Evolutionary conservation across 1,140 invertebrate genomes (phyloP).

Genomic region (Scaptomyza hsui): DNA sequence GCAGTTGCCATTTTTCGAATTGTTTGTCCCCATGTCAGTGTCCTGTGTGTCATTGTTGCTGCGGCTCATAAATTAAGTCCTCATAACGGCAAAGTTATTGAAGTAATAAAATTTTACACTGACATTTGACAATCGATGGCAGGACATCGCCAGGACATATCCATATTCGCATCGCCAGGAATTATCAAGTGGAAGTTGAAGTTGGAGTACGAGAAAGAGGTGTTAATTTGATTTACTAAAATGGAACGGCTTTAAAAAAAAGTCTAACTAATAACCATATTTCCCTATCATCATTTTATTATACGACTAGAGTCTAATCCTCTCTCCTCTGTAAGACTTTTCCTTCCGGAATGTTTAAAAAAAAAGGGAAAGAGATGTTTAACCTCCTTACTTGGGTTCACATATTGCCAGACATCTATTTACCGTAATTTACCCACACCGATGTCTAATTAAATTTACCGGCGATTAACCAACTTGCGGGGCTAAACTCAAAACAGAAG

Average conservation of each 20-base stretch:
- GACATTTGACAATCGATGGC: slow-evolving; percentile 77
- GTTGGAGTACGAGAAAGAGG: background rate
- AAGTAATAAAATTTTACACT: slow-evolving; percentile 81
- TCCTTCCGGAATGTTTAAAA: slow-evolving; percentile 47
- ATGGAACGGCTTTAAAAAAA: too few relatives aligned
- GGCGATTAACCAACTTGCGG: slow-evolving; percentile 79
- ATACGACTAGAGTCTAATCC: too few relatives aligned
- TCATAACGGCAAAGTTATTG: slow-evolving; percentile 81
- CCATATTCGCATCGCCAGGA: slow-evolving; percentile 11
- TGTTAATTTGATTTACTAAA: slow-evolving; percentile 21
- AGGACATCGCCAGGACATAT: slow-evolving; percentile 51
- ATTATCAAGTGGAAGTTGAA: slow-evolving; percentile 28
- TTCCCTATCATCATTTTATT: too few relatives aligned
- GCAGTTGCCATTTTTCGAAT: slow-evolving; percentile 71
- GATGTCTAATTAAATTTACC: slow-evolving; percentile 80
- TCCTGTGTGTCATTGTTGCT: slow-evolving; percentile 55
- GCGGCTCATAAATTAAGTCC: slow-evolving; percentile 80
- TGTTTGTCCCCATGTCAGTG: slow-evolving; percentile 51
- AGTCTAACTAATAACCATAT: too few relatives aligned
- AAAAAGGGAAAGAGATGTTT: slow-evolving; percentile 42
- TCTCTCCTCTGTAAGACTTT: too few relatives aligned
- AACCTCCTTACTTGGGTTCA: slow-evolving; percentile 22
- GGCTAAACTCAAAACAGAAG: slow-evolving; percentile 70
- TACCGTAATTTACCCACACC: slow-evolving; percentile 75
- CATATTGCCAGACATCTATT: slow-evolving; percentile 77